A percentile compares a stretch with the other conserved stretches of the same genome.
Evolutionary conservation across 2,797 vertebrate genomes (phyloP).

Genomic region (Simalia tracyae): DNA sequence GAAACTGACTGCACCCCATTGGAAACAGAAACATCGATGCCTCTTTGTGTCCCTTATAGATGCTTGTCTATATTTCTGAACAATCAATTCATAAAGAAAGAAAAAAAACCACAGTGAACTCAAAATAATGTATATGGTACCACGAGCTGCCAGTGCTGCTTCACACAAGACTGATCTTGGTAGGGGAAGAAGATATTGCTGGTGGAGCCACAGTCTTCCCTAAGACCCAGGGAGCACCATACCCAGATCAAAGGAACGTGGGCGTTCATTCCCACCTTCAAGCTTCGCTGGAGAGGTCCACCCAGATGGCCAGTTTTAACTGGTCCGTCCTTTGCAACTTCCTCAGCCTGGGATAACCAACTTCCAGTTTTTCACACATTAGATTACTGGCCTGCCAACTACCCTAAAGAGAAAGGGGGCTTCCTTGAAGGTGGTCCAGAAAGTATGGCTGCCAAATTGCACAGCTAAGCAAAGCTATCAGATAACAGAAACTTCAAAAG

Average conservation of each 20-base stretch:
- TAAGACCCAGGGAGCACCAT: background rate
- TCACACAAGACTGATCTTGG: background rate
- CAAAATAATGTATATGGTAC: background rate
- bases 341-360: background rate
- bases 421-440: too few relatives aligned
- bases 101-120: background rate
- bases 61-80: background rate
- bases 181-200: background rate
- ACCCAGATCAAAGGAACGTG: background rate
- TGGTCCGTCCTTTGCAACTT: background rate
- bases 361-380: background rate
- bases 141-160: background rate
- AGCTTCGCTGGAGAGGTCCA: background rate
- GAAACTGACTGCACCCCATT: background rate
- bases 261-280: background rate
- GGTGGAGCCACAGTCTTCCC: background rate
- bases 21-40: background rate
- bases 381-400: background rate
- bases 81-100: background rate
- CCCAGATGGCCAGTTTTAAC: background rate
- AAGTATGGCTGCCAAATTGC: background rate
- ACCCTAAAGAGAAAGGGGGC: background rate
- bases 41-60: background rate
- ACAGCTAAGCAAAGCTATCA: background rate
- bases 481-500: background rate